phyloP scores from a whole-genome alignment of 2,113 vertebrate species.

The Cricetomys ansorgei region DNA sequence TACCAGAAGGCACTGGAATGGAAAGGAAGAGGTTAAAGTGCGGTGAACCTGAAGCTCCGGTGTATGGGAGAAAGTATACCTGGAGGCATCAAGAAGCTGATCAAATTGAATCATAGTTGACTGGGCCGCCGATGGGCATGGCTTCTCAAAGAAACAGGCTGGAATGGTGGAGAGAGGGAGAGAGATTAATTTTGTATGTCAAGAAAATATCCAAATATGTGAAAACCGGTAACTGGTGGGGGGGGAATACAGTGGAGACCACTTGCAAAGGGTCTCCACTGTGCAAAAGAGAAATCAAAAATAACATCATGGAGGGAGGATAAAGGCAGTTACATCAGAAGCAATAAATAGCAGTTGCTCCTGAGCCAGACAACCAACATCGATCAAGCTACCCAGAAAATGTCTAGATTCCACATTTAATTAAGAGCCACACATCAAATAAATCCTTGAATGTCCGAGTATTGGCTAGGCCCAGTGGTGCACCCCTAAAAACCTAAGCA shows the following conservation, averaged over 20 bases:
- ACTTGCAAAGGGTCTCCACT: conserved; percentile 47
- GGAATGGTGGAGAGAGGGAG: not conserved
- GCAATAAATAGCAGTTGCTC: conserved; percentile 43
- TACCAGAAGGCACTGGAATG: not conserved
- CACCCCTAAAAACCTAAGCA: not conserved
- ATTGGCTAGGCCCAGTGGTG: not conserved
- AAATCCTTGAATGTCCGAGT: not conserved
- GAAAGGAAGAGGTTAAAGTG: not conserved
- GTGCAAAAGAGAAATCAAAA: conserved; percentile 44
- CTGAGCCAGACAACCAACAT: conserved; percentile 40
- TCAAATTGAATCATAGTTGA: not conserved
- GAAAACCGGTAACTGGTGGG: not conserved
- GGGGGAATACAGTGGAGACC: not conserved
- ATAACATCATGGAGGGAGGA: conserved; percentile 25
- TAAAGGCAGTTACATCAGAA: conserved; percentile 36
- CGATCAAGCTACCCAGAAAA: not conserved
- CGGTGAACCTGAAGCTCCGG: not conserved
- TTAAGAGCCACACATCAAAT: conserved; percentile 14
- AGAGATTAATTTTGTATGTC: not conserved
- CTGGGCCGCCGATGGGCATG: not conserved
- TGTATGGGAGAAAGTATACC: not conserved
- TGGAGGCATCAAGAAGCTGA: not conserved
- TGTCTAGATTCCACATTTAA: not conserved
- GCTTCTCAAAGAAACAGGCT: not conserved
- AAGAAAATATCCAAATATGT: conserved; percentile 12